Percentiles rank a stretch among this genome's conserved stretches.
Evolutionary conservation across 2,797 vertebrate species (phyloP).

Genomic region (Myotis vivesi): DNA sequence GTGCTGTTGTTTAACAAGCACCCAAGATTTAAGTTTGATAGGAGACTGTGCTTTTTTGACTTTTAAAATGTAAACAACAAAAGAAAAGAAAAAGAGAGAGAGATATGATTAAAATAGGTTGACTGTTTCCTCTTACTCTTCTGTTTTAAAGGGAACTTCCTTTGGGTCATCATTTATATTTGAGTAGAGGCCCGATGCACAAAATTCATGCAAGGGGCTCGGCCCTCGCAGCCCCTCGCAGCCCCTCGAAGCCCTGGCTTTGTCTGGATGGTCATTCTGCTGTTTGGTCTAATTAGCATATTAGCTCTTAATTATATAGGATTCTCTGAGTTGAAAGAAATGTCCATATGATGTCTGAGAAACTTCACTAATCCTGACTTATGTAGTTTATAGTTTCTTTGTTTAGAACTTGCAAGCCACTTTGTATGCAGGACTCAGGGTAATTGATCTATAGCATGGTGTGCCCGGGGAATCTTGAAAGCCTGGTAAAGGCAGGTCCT

Average conservation of each 20-base stretch:
- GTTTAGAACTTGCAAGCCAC: background rate
- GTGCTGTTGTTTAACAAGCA: background rate
- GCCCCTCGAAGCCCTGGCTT: too few relatives aligned
- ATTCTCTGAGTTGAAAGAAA: background rate
- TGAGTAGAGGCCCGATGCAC: background rate
- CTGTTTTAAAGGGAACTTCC: conserved; percentile 1
- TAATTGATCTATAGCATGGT: background rate
- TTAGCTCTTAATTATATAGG: too few relatives aligned
- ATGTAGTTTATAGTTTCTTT: background rate
- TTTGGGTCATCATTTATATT: background rate
- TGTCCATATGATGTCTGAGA: background rate
- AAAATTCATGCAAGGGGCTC: too few relatives aligned
- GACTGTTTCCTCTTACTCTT: background rate
- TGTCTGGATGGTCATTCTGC: too few relatives aligned
- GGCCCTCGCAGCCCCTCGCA: too few relatives aligned
- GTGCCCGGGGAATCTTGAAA: rapidly evolving
- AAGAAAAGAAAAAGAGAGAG: background rate
- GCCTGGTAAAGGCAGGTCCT: rapidly evolving
- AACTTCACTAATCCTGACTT: background rate
- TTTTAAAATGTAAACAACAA: background rate
- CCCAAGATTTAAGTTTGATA: background rate
- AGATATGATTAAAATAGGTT: background rate
- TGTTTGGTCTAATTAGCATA: too few relatives aligned
- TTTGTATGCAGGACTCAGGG: background rate
- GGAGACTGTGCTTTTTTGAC: background rate